Evolutionary conservation across 53 echinoderm and acorn worm genomes (phyloP).

Genomic region (Temnopleurus reevesii): DNA sequence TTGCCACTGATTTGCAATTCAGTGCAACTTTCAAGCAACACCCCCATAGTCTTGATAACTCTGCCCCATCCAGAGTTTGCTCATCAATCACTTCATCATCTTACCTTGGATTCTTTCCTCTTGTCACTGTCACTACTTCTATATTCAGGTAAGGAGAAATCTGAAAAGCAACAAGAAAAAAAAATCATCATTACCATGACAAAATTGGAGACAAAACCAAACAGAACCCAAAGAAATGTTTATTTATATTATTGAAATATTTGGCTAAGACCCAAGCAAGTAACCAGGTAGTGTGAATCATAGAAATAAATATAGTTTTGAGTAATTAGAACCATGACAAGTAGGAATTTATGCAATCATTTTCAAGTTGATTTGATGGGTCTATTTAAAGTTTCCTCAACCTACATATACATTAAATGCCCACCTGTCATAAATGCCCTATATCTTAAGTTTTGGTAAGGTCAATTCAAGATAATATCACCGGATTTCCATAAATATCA

Average conservation of each 20-base stretch:
- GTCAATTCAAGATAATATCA: too few species aligned
- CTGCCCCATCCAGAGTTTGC: too few species aligned
- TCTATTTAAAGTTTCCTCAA: not conserved
- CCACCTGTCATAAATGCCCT: too few species aligned
- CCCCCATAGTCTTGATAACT: too few species aligned
- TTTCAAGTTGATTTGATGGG: not conserved
- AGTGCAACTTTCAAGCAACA: too few species aligned
- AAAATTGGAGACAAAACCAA: not conserved
- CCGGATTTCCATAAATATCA: too few species aligned
- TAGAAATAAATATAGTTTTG: conserved; percentile 28
- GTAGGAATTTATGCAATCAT: not conserved
- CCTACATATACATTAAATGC: not conserved
- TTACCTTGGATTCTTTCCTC: conserved; percentile 24
- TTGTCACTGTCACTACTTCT: not conserved
- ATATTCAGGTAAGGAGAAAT: conserved; percentile 13
- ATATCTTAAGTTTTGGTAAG: too few species aligned
- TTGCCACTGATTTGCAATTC: too few species aligned
- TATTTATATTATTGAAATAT: not conserved
- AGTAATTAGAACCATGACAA: conserved; percentile 26
- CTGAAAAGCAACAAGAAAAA: not conserved
- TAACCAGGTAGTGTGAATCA: conserved; percentile 5
- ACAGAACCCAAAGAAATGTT: not conserved
- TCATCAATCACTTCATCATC: too few species aligned
- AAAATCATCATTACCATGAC: not conserved
- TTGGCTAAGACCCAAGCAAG: conserved; percentile 12